Evolutionary conservation across 2,113 vertebrate genomes (phyloP), one percentile per base, ranked within the genome.

Genomic region (Sialia sialis): DNA sequence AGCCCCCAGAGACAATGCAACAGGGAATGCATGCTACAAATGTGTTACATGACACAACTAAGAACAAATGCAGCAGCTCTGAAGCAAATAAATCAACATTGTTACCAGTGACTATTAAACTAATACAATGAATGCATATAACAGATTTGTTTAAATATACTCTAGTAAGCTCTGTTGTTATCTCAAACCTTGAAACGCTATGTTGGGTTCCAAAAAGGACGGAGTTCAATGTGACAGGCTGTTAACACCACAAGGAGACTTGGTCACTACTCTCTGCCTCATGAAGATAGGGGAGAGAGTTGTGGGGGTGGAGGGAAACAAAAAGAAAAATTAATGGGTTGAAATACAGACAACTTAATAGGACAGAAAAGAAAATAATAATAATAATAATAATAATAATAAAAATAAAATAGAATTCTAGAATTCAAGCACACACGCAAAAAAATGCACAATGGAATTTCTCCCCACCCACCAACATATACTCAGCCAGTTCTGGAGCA

Each of bases 301-400:
- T 59, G 49, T 8, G 10, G 13, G 11, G 0, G 49, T 8, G 10
- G 13, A 9, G 0, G 15, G 1, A 2, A n/a, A 29, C 19, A 16
- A 15, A 32, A 27, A 22, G 48, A 68, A 14, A 16, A 8, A 11
- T 44, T 66, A 3, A 10, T 22, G 39, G 13, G 4, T 22, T 68
- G 39, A 34, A 29, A 46, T 54, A 30, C 3, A 5, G 13, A 25
- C 4, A 68, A 34, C 18, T 52, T 52, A 39, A 52, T 67, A 54
- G 20, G 39, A 46, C 13, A 60, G 25, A n/a, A 74, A 59, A 52
- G 52, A n/a, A 29, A 56, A 39, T 25, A 41, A 36, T 48, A 48
- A n/a, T 16, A 48, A 52, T 43, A 67, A 16, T 38, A 54, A 32
- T 22, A 66, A 34, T 18, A 43, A 30, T 9, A 70, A 55, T 12